Percentiles rank a stretch among this genome's conserved stretches.
Conservation (phyloP, 2,797 vertebrate genomes). For the Pangasius sanitwongsei region DNA sequence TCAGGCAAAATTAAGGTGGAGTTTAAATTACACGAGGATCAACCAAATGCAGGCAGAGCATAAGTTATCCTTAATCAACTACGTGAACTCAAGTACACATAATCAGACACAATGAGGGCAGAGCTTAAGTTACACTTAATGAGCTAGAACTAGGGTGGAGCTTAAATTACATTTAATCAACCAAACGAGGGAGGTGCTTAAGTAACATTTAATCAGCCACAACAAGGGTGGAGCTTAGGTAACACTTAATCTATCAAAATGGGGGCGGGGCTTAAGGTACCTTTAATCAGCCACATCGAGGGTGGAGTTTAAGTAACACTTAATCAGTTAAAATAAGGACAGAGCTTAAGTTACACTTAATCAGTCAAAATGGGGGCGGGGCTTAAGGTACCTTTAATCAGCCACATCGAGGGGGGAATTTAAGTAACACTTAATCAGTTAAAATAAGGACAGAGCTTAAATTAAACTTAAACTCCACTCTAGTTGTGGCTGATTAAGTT, state of each 20-base stretch:
- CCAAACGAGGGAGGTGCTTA: background rate
- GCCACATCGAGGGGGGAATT: no score
- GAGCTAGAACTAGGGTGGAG: background rate
- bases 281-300: background rate
- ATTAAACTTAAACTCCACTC: background rate
- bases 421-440: background rate
- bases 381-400: no score
- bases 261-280: background rate
- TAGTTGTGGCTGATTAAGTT: background rate
- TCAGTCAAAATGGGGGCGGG: background rate
- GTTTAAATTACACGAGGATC: background rate
- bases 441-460: background rate
- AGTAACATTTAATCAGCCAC: background rate
- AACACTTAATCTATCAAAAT: background rate
- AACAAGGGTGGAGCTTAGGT: background rate
- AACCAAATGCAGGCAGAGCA: background rate
- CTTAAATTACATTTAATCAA: background rate
- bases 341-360: background rate
- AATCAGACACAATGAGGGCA: background rate
- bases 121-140: background rate
- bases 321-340: background rate
- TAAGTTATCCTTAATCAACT: background rate
- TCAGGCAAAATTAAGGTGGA: background rate
- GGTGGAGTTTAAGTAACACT: background rate
- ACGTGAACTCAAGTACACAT: background rate